Evolutionary conservation across 2,113 vertebrate species (phyloP), one percentile per base, ranked within the genome.

Genomic region (Drymodes brunneopygia): DNA sequence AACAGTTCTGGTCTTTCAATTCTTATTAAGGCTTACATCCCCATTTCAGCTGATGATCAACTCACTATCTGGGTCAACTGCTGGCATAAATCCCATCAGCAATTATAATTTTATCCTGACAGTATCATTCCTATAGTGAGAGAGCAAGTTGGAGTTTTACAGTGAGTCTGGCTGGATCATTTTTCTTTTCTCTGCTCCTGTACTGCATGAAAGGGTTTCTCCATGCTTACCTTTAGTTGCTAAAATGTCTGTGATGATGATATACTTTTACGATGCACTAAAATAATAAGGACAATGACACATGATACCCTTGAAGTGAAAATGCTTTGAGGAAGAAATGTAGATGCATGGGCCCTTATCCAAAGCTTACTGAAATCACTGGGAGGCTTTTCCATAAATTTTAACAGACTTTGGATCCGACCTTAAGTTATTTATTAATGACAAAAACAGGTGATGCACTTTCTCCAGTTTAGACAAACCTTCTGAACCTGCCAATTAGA

Each of bases 1-100:
- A 92, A 90, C 78, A 62, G 79, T 94, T 70, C 81, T 90, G 91
- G 42, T 95, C 93, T 96, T 96, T 96, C 91, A 94, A 24, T 95
- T 93, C 90, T 82, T 86, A 17, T 94, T 96, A 94, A 62, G 38
- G 79, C 81, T 94, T 94, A 96, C 88, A 93, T 71, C 64, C 47
- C 27, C 35, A 29, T 93, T 90, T 90, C 60, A 88, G 67, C 1
- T 70, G 90, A 70, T 93, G 95, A 90, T 72, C 93, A 77, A 5
- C 82, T 87, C 61, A 20, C 78, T 81, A 74, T 78, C 40, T 86
- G 74, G 90, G 92, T 95, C 87, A 95, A 67, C 71, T 66, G 79
- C 57, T 95, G 87, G 81, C 88, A 64, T 81, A 92, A 93, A 95
- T 93, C 88, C 85, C 85, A 92, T 73, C 67, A 90, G 56, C 87